phyloP scores from a whole-genome alignment of 1,140 invertebrate genomes.

The Chironomus tepperi region DNA sequence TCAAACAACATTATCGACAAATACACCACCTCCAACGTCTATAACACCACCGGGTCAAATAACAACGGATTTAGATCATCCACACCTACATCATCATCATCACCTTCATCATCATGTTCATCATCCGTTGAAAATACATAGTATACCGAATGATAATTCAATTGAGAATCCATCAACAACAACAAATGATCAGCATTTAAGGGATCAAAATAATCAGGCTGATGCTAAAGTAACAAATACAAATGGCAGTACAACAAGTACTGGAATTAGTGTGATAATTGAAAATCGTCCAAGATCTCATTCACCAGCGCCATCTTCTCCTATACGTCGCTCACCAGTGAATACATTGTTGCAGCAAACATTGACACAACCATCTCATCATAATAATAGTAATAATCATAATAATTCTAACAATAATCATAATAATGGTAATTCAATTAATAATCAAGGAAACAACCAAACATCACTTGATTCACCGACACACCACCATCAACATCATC shows the following conservation, averaged over 20 bases:
- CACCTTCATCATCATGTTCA: neutral
- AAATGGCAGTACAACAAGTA: constrained; percentile 29
- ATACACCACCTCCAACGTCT: constrained; percentile 32
- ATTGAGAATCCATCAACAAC: constrained; percentile 34
- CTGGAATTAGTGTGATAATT: constrained; percentile 26
- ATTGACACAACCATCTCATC: neutral
- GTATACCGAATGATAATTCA: constrained; percentile 10
- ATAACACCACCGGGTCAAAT: constrained; percentile 32
- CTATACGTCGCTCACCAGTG: neutral
- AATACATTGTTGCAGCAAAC: neutral
- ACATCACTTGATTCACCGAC: no score
- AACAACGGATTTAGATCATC: constrained; percentile 25
- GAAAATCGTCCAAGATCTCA: constrained; percentile 20
- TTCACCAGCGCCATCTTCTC: constrained; percentile 16
- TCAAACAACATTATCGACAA: constrained; percentile 30
- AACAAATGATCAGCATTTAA: constrained; percentile 29
- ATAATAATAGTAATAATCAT: constrained; percentile 22
- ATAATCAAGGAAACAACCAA: no score
- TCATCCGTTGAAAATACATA: constrained; percentile 3
- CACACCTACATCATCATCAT: constrained; percentile 26
- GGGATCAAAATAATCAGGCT: constrained; percentile 22
- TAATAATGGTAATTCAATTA: neutral
- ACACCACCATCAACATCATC: constrained; percentile 28
- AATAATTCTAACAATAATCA: neutral
- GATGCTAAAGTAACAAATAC: constrained; percentile 28